Base-by-base conservation (phyloP, 2,113 vertebrate genomes). In the Cheirogaleus medius region DNA sequence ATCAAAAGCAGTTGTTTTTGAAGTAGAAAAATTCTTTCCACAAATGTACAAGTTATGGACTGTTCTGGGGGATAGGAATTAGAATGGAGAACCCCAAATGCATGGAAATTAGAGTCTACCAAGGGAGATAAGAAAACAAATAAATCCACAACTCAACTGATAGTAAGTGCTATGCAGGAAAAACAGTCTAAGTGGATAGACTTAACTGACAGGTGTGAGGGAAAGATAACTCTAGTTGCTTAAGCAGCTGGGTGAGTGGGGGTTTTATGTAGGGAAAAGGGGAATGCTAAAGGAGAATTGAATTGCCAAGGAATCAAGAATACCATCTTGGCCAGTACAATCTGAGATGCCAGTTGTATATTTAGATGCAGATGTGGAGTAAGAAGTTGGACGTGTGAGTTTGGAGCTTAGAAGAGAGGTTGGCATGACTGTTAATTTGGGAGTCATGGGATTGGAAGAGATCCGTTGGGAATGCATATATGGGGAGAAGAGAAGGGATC, bases 1-100 rank as follows among this genome's bases (percentile, higher is more conserved):
- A 71, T 84, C 80, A 47, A 86, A 93, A 93, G 29, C 15, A 86
- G 32, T 58, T 91, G 23, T n/a, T 87, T 92, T 92, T 92, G 64
- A 74, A 86, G 82, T 71, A 81, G 29, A 95, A 87, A 52, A 88
- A 69, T 87, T 63, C 14, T 87, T 85, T 71, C 63, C 77, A 25
- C 34, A 92, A 29, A 89, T 82, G 77, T 60, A 34, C 44, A 91
- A 63, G 44, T 39, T 63, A 37, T 4, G 13, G 54, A 58, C 44
- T 15, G 8, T 66, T 80, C 18, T 71, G 47, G 47, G 39, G n/a
- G 39, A 20, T 84, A 66, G 34, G 52, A 77, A 42, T 56, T 89
- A 66, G 23, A 87, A 21, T 58, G 5, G 0, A 69, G 25, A 5
- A 34, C 21, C 17, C n/a, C 15, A 82, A 9, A 64, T 21, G 3